Percentiles rank a stretch among this genome's conserved stretches.
Conservation (phyloP, 2,113 vertebrate species). For the Malurus melanocephalus region DNA sequence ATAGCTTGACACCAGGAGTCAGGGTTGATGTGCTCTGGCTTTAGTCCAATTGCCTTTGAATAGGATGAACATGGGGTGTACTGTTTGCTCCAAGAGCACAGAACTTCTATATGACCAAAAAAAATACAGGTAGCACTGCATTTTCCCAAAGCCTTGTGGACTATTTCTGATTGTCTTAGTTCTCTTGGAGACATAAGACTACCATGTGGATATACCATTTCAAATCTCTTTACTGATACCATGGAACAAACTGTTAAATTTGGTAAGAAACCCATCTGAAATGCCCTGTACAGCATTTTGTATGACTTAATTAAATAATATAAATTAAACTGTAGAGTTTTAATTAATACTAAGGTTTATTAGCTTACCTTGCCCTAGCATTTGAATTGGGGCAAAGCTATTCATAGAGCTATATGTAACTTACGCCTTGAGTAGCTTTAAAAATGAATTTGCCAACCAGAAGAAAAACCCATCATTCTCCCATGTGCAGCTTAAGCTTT, state of each 20-base stretch:
- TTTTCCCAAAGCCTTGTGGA: not conserved
- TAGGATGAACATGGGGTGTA: not conserved
- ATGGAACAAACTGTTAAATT: conserved; percentile 10
- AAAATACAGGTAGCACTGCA: not conserved
- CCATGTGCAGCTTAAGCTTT: not conserved
- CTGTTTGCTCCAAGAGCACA: not conserved
- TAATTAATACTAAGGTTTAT: conserved; percentile 16
- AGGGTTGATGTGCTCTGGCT: not conserved
- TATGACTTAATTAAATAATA: not conserved
- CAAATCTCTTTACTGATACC: not conserved
- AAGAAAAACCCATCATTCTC: not conserved
- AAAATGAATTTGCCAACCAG: not conserved
- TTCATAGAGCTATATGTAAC: not conserved
- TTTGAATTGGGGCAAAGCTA: not conserved
- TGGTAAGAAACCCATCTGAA: conserved; percentile 15
- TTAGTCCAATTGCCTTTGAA: not conserved
- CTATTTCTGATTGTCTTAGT: not conserved
- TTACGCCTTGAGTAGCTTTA: not conserved
- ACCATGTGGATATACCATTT: not conserved
- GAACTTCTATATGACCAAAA: not conserved
- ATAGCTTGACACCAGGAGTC: not conserved
- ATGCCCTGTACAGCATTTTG: not conserved
- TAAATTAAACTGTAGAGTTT: not conserved
- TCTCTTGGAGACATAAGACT: not conserved
- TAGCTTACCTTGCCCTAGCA: conserved; percentile 3